These are phyloP conservation scores for Platyura marginata DNA, from an alignment of 1,140 invertebrate genomes.

Conservation along the genomic window DNA sequence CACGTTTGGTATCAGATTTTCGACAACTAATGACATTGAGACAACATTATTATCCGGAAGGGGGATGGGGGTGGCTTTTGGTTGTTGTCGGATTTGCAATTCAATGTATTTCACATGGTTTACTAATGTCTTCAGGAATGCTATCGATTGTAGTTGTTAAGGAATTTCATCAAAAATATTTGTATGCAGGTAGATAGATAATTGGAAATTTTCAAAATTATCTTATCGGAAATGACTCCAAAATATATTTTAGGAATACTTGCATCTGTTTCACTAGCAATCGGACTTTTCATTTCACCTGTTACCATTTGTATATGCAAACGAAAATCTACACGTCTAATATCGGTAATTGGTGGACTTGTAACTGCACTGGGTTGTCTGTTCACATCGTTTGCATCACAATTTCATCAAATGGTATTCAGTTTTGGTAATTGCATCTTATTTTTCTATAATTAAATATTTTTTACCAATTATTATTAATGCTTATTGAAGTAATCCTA, in stretches of 20 bases:
- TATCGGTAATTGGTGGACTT: constrained; percentile 70
- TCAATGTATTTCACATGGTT: constrained; percentile 39
- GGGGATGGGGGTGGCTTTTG: constrained; percentile 56
- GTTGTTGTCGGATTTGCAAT: constrained; percentile 36
- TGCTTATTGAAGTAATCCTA: too few species aligned
- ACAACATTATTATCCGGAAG: constrained; percentile 56
- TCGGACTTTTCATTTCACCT: constrained; percentile 63
- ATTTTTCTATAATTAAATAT: background rate
- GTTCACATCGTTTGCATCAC: constrained; percentile 72
- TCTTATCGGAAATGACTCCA: background rate
- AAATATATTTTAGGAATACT: constrained; percentile 45
- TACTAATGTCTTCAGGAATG: constrained; percentile 36
- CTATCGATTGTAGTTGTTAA: constrained; percentile 29
- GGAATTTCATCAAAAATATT: constrained; percentile 27
- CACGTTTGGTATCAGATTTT: constrained; percentile 33
- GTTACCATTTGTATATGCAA: constrained; percentile 70
- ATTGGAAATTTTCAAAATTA: background rate
- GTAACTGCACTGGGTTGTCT: constrained; percentile 70
- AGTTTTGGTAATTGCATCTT: constrained; percentile 44
- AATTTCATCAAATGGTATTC: constrained; percentile 80
- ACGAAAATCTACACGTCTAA: constrained; percentile 69
- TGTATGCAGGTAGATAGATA: constrained; percentile 29
- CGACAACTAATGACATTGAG: constrained; percentile 27
- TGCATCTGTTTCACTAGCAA: constrained; percentile 61
- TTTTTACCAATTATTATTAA: too few species aligned